A percentile compares a stretch with the other conserved stretches of the same genome.
Evolutionary conservation across 2,888 invertebrate genomes (phyloP).

Genomic region (Pandemis corylana): DNA sequence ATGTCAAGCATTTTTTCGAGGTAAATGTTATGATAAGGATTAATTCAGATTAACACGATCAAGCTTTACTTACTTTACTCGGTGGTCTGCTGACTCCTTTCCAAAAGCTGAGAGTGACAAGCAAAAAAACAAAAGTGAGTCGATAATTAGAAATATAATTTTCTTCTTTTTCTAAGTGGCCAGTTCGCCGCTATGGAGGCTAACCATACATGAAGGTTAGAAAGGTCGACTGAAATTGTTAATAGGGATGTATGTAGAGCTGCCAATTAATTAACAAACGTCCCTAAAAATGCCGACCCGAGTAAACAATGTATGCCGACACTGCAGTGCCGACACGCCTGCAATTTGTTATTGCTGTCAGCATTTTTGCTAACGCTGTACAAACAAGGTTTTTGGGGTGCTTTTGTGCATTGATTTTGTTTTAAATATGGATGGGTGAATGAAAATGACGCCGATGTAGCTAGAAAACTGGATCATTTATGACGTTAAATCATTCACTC

Average conservation of each 20-base stretch:
- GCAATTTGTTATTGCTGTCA: constrained; percentile 38
- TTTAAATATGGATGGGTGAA: constrained; percentile 21
- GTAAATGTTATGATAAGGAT: too few relatives aligned
- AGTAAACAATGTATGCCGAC: constrained; percentile 42
- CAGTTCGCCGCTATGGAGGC: too few relatives aligned
- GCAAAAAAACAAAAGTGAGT: too few relatives aligned
- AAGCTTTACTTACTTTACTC: too few relatives aligned
- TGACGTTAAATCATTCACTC: neutral
- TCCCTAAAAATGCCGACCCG: constrained; percentile 23
- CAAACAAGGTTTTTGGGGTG: constrained; percentile 35
- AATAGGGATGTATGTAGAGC: neutral
- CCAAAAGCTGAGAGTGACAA: too few relatives aligned
- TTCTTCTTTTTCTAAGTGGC: too few relatives aligned
- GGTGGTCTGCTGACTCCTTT: too few relatives aligned
- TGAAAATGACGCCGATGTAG: neutral
- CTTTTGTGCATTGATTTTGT: constrained; percentile 37
- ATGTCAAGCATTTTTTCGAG: too few relatives aligned
- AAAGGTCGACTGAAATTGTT: too few relatives aligned
- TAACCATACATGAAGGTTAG: too few relatives aligned
- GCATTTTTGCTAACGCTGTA: constrained; percentile 41
- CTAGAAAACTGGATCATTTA: neutral
- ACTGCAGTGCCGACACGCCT: constrained; percentile 33
- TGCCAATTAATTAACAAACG: neutral
- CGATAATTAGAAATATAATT: too few relatives aligned
- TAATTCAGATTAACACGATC: too few relatives aligned